Percentiles rank a stretch among this genome's conserved stretches.
phyloP scores from a whole-genome alignment of 2,888 invertebrate species.

The Polymixis lichenea region DNA sequence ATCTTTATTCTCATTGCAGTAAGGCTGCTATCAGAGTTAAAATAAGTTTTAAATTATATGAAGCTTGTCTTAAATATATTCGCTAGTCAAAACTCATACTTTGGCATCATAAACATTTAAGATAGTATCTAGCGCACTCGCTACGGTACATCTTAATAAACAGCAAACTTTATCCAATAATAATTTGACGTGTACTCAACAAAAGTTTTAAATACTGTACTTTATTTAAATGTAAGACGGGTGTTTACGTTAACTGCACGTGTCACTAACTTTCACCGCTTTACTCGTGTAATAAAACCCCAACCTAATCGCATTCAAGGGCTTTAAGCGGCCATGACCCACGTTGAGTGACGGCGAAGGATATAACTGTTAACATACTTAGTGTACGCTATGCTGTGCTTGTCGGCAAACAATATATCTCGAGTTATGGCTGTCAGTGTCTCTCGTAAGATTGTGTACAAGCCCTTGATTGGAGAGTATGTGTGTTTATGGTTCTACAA shows the following conservation, averaged over 20 bases:
- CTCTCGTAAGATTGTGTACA: not conserved
- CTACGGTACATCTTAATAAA: conserved; percentile 42
- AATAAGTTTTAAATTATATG: not conserved
- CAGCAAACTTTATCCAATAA: conserved; percentile 53
- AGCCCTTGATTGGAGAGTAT: conserved; percentile 11
- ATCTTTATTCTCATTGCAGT: not conserved
- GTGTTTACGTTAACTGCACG: conserved; percentile 72
- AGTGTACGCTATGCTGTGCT: conserved; percentile 59
- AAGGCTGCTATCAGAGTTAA: too few relatives aligned
- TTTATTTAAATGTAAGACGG: conserved; percentile 70
- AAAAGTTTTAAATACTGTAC: conserved; percentile 64
- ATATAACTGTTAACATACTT: conserved; percentile 71
- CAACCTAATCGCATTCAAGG: conserved; percentile 87
- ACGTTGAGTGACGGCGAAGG: conserved; percentile 78
- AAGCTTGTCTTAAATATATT: conserved; percentile 12
- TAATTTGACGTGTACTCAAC: conserved; percentile 49
- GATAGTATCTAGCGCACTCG: conserved; percentile 27
- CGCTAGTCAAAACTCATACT: conserved; percentile 24
- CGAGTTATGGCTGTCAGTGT: conserved; percentile 15
- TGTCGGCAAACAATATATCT: conserved; percentile 49
- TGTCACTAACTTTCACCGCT: conserved; percentile 77
- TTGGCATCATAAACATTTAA: conserved; percentile 39
- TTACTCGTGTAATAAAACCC: conserved; percentile 81
- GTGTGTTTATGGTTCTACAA: not conserved
- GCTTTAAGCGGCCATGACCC: conserved; percentile 90